Evolutionary conservation across 2,113 vertebrate species (phyloP), one percentile per base, ranked within the genome.

Genomic region (Antennarius striatus): DNA sequence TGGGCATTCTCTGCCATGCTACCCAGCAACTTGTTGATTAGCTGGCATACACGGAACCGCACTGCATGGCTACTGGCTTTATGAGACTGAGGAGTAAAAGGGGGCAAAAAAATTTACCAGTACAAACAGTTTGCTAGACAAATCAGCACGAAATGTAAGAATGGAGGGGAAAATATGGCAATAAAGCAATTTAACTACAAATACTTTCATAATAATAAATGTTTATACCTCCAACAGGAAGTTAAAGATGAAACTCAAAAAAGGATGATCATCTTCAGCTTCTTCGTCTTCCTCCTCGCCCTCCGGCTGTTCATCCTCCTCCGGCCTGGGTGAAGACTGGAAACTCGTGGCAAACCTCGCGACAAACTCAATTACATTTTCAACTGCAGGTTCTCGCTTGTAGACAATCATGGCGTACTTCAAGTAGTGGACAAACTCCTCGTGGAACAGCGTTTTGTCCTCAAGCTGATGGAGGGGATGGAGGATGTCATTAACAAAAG

Each of bases 1-100:
- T 96, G 95, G 15, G 96, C 96, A 59, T 98, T 94, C 87, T 98
- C 98, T 17, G 96, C 94, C 93, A 99, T 93, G 59, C 86, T 95
- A 69, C 95, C 94, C 86, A 99, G 91, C 81, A 99, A 82, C 80
- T 96, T 98, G 85, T 96, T 98, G 85, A 97, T 90, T 59, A 99
- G 94, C 74, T 98, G 98, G 79, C 97, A 98, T 0, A 84, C 93
- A 55, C 97, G 94, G 86, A 98, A 98, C 50, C 96, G 92, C 50
- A 98, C 96, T 0, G 95, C 95, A 12, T 93, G 95, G 89, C 94
- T 97, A 74, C 71, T 96, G 0, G 91, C 96, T 67, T 91, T 71
- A 3, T 98, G 96, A 84, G 94, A 95, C 98, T 99, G 75, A 1
- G 50, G 71, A 60, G 42, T 58, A 29, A 76, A 30, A 28, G 63